A percentile compares a stretch with the other conserved stretches of the same genome.
Conservation (phyloP, 2,797 vertebrate genomes). For the Crotalus adamanteus region DNA sequence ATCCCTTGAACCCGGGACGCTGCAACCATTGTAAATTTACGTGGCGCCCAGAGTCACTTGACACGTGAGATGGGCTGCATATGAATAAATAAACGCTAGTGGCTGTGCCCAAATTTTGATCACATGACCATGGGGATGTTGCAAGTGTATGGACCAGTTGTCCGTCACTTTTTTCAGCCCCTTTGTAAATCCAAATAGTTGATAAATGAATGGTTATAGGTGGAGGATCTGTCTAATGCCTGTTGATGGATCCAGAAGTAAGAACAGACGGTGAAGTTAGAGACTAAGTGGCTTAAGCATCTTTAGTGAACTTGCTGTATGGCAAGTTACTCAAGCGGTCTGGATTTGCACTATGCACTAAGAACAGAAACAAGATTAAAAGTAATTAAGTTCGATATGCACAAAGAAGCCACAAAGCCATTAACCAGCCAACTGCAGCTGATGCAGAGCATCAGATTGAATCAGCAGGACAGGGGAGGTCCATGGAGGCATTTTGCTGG, state of each 20-base stretch:
- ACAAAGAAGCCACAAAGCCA: neutral
- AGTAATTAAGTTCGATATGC: neutral
- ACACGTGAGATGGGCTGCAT: neutral
- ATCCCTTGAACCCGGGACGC: neutral
- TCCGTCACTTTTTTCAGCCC: neutral
- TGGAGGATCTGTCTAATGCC: neutral
- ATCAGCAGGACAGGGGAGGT: neutral
- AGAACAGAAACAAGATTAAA: neutral
- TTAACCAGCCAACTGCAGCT: neutral
- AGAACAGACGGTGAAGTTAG: neutral
- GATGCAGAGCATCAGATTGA: neutral
- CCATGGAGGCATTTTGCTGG: neutral
- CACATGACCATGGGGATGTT: neutral
- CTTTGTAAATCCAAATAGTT: neutral
- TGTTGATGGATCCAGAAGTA: neutral
- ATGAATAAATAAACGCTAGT: neutral
- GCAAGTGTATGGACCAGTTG: fast-evolving
- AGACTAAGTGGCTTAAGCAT: neutral
- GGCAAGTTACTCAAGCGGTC: neutral
- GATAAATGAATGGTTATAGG: neutral
- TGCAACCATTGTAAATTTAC: neutral
- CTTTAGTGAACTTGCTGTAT: neutral
- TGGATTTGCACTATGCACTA: neutral
- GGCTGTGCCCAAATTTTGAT: neutral
- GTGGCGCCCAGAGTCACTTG: neutral